These are phyloP conservation scores for Helarctos malayanus DNA, from an alignment of 2,797 vertebrate species.

Conservation along the genomic window DNA sequence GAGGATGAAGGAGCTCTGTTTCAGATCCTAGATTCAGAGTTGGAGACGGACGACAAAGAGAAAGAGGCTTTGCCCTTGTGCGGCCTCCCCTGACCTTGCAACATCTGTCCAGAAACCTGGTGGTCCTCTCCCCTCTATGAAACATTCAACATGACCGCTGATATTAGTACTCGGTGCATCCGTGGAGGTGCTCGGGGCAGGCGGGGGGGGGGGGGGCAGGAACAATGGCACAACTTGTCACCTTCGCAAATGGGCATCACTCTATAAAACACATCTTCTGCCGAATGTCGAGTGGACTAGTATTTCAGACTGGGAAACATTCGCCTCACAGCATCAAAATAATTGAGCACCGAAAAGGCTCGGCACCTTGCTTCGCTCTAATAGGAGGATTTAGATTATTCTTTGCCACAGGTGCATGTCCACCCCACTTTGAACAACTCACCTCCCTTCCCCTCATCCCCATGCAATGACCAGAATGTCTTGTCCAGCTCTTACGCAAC, in stretches of 20 bases:
- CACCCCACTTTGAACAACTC: background rate
- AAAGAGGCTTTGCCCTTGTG: rapidly evolving
- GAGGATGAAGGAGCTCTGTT: no score
- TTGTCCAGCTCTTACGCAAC: rapidly evolving
- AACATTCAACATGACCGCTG: background rate
- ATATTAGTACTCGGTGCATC: rapidly evolving
- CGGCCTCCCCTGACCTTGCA: background rate
- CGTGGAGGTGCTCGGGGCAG: no score
- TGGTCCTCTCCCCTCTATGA: rapidly evolving
- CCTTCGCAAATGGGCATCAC: background rate
- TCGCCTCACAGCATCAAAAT: slow-evolving; percentile 60
- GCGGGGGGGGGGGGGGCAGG: background rate
- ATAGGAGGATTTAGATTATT: slow-evolving; percentile 15
- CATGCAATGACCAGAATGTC: background rate
- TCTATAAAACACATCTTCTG: background rate
- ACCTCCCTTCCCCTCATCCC: background rate
- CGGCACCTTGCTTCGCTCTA: slow-evolving; percentile 10
- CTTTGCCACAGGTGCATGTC: background rate
- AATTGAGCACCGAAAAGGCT: slow-evolving; percentile 44
- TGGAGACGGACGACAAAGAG: background rate
- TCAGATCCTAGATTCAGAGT: background rate
- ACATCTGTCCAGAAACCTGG: background rate
- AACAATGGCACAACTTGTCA: background rate
- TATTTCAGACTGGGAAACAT: background rate
- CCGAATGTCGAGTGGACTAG: slow-evolving; percentile 1